A percentile compares a stretch with the other conserved stretches of the same genome.
These are phyloP conservation scores for Eilema caniola DNA, from an alignment of 2,888 invertebrate genomes.

Conservation along the genomic window DNA sequence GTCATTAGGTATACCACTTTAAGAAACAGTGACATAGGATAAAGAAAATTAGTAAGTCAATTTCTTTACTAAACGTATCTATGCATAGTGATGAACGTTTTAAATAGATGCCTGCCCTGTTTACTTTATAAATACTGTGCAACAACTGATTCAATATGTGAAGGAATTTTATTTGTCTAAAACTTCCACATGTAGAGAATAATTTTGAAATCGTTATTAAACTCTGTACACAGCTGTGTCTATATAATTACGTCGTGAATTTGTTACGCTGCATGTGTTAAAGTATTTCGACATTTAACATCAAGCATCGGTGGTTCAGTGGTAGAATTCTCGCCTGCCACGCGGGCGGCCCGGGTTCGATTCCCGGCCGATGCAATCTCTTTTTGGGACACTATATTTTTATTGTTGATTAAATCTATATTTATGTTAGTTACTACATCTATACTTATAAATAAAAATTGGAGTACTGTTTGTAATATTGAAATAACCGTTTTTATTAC, in stretches of 20 bases:
- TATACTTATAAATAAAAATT: no score
- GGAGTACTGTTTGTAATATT: no score
- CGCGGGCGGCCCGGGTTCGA: constrained; percentile 86
- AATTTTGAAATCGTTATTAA: constrained; percentile 11
- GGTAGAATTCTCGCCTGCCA: constrained; percentile 88
- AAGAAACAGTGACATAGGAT: background rate
- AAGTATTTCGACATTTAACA: rapidly evolving
- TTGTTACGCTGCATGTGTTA: background rate
- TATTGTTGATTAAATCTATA: no score
- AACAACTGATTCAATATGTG: constrained; percentile 20
- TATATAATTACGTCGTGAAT: constrained; percentile 2
- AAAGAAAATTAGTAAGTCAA: no score
- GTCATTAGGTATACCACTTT: no score
- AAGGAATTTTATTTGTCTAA: constrained; percentile 19
- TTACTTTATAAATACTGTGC: constrained; percentile 19
- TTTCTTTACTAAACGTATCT: background rate
- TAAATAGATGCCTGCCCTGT: constrained; percentile 4
- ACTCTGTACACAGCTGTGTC: constrained; percentile 27
- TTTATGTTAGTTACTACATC: no score
- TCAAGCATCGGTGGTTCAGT: constrained; percentile 86
- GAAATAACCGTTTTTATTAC: no score
- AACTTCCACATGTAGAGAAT: constrained; percentile 2
- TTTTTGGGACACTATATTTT: constrained; percentile 45
- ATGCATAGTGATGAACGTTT: background rate
- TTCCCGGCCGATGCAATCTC: constrained; percentile 82